These are phyloP conservation scores for Malurus melanocephalus DNA, from an alignment of 2,113 vertebrate species.

Conservation along the genomic window DNA sequence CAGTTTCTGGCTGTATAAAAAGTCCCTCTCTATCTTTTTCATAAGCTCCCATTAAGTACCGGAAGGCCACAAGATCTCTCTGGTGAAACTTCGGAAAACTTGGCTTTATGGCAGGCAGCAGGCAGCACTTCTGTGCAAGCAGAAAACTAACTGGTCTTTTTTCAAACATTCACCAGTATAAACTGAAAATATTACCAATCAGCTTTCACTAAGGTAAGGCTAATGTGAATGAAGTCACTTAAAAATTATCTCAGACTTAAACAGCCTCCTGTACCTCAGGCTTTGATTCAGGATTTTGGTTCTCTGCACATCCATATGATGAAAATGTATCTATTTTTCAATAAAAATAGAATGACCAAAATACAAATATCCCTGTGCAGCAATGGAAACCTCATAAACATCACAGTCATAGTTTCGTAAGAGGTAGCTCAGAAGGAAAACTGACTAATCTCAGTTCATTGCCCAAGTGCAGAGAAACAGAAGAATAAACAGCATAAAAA, in stretches of 20 bases:
- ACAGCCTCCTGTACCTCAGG: neutral
- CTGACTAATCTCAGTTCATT: constrained; percentile 1
- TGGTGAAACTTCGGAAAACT: neutral
- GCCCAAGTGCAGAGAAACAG: neutral
- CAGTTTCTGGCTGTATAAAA: neutral
- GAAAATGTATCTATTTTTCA: neutral
- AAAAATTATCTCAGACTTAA: neutral
- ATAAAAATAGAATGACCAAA: neutral
- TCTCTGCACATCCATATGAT: neutral
- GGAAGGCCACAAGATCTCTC: neutral
- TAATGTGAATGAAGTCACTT: neutral
- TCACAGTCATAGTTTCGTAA: neutral
- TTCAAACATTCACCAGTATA: neutral
- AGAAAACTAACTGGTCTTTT: neutral
- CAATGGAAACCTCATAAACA: constrained; percentile 28
- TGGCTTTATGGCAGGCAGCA: neutral
- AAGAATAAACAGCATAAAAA: neutral
- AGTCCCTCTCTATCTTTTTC: neutral
- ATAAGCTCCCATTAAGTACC: neutral
- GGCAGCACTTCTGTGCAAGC: neutral
- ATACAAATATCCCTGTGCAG: neutral
- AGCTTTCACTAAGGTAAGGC: neutral
- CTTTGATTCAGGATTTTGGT: neutral
- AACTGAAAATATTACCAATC: neutral
- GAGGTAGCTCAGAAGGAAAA: constrained; percentile 11